phyloP scores from a whole-genome alignment of 1,140 invertebrate genomes.

The Cyrtorhinus lividipennis region DNA sequence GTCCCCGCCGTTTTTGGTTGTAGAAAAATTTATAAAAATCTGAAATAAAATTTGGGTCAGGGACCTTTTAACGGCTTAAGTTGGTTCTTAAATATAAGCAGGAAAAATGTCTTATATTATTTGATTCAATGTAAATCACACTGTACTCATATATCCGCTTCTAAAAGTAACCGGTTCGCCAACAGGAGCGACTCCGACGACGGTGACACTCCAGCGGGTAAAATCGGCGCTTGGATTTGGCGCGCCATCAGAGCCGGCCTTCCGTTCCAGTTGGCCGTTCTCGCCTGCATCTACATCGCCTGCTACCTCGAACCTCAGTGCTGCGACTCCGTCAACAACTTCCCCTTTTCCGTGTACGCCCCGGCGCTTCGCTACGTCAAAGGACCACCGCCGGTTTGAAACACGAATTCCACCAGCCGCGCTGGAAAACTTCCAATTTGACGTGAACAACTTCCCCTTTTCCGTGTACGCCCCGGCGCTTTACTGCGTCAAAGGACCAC shows the following conservation, averaged over 20 bases:
- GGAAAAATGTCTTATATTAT: too few relatives aligned
- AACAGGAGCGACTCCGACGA: neutral
- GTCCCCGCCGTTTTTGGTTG: too few relatives aligned
- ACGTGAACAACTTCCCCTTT: conserved; percentile 63
- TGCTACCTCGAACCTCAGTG: conserved; percentile 68
- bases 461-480: conserved; percentile 71
- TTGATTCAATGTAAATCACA: too few relatives aligned
- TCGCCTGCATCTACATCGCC: conserved; percentile 63
- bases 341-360: conserved; percentile 61
- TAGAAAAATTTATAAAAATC: too few relatives aligned
- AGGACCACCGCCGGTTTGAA: conserved; percentile 53
- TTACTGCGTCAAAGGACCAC: conserved; percentile 68
- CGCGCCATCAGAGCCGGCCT: conserved; percentile 58
- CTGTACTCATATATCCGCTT: neutral
- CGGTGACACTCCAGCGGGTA: neutral
- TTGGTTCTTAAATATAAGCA: too few relatives aligned
- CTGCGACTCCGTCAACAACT: conserved; percentile 70
- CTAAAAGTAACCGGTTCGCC: neutral
- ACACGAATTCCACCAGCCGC: neutral
- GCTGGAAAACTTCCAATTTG: neutral
- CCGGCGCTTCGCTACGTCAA: conserved; percentile 71
- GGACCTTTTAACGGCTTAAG: too few relatives aligned
- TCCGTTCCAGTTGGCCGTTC: conserved; percentile 65
- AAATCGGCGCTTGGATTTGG: conserved; percentile 46
- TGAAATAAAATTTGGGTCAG: too few relatives aligned